Conservation (phyloP, 2,113 vertebrate genomes). For the Nymphicus hollandicus region DNA sequence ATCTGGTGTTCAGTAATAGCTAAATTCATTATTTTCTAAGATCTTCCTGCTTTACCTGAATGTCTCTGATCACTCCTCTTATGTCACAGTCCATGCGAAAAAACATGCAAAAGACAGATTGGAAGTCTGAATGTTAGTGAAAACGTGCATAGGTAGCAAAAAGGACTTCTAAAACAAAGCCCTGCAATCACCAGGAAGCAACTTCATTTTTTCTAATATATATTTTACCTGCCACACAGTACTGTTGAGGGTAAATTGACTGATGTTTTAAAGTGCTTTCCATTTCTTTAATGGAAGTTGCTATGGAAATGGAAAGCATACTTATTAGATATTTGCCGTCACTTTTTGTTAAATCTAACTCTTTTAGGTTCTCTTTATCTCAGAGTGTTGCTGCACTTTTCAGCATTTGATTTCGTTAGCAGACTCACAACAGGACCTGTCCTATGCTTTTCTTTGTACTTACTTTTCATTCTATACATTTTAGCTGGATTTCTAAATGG, state of each 20-base stretch:
- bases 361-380: slow-evolving; percentile 13
- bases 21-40: background rate
- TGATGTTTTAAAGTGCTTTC: slow-evolving; percentile 51
- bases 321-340: slow-evolving; percentile 26
- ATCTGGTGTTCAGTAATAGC: background rate
- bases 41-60: background rate
- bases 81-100: background rate
- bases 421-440: background rate
- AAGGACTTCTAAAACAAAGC: background rate
- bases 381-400: background rate
- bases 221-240: slow-evolving; percentile 34
- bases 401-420: background rate
- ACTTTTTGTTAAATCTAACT: slow-evolving; percentile 16
- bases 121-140: background rate
- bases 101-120: background rate
- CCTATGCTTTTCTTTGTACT: background rate
- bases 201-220: slow-evolving; percentile 21
- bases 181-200: slow-evolving; percentile 16
- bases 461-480: background rate
- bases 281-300: slow-evolving; percentile 18
- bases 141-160: background rate
- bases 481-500: background rate
- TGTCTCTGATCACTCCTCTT: background rate
- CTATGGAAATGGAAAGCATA: slow-evolving; percentile 50
- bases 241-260: slow-evolving; percentile 43